Evolutionary conservation across 1,140 invertebrate species (phyloP), one percentile per base, ranked within the genome.

Genomic region (Lutraria rhynchaena): DNA sequence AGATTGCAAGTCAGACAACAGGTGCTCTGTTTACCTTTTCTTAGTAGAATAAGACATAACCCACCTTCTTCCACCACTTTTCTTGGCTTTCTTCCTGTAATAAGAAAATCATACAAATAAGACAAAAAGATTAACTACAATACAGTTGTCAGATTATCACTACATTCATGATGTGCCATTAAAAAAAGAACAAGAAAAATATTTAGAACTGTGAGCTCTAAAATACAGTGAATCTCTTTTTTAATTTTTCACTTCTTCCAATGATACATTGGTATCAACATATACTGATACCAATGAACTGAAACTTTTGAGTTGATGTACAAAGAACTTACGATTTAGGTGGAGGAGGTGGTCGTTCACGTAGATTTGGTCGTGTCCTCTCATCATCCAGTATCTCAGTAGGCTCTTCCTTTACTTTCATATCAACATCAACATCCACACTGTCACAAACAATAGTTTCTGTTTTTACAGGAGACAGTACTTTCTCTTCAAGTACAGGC

Each of bases 331-430:
- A 81, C 77, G 61, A 46, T 81, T 81, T 81, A 22, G 77, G 67
- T 67, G 63, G 63, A 19, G 63, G 35, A 51, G 63, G 61, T 11
- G 81, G 41, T 77, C 74, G 17, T n/a, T 83, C 81, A 41, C 69
- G n/a, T 33, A 41, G 74, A 55, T 78, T 89, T 91, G 81, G 82
- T 87, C 61, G 82, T 86, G 71, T 85, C 86, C 33, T 87, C 89
- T 85, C 73, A 11, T 89, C 51, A 27, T 83, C 70, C 46, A 78
- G 46, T 1, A 55, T 41, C 60, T 85, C 60, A 35, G 80, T 82
- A 46, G 74, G 78, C 90, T 77, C 86, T 77, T 86, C 87, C 93
- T 84, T 41, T 29, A 61, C 70, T 49, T 80, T 61, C 3, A 71
- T 57, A 57, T 75, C 63, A 7, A 67, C 41, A 17, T 67, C 63